Conservation (phyloP, 1,140 invertebrate genomes). For the Oppia nitens region DNA sequence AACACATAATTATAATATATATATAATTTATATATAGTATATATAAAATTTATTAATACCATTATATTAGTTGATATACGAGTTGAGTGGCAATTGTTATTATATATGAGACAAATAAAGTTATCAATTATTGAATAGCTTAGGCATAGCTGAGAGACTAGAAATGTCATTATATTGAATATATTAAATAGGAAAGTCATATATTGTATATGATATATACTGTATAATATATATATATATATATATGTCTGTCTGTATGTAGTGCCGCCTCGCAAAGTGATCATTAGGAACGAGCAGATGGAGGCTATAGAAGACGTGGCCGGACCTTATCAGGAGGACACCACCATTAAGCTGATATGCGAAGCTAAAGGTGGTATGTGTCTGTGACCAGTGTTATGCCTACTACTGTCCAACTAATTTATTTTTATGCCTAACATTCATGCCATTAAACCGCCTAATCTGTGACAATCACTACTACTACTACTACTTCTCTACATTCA, state of each 20-base stretch:
- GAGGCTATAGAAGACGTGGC: conserved; percentile 17
- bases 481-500: conserved; percentile 8
- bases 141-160: background rate
- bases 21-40: background rate
- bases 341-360: conserved; percentile 17
- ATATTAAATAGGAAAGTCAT: background rate
- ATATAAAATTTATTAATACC: background rate
- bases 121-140: background rate
- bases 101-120: background rate
- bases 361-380: conserved; percentile 19
- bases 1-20: background rate
- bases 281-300: conserved; percentile 15
- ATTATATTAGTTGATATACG: background rate
- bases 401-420: background rate
- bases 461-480: conserved; percentile 3
- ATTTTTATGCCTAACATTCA: conserved; percentile 7
- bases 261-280: conserved; percentile 20
- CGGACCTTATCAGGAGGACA: conserved; percentile 20
- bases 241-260: background rate
- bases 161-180: background rate
- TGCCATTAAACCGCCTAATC: conserved; percentile 1
- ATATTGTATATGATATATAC: background rate
- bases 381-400: background rate
- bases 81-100: background rate
- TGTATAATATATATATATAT: background rate